Base-by-base conservation (phyloP, 2,888 invertebrate species). In the Sycophila texana region DNA sequence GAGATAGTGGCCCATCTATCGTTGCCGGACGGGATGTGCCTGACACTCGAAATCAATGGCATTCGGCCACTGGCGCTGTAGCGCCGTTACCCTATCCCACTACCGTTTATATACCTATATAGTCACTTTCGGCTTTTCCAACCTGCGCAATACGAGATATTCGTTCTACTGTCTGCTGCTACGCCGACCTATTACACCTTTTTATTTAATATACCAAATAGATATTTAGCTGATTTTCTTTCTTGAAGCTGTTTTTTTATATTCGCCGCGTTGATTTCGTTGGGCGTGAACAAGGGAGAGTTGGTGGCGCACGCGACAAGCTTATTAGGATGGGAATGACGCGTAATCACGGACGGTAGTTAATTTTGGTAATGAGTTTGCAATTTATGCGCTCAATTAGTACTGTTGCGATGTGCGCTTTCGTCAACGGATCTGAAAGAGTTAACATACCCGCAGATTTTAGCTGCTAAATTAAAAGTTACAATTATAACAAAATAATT, bases 1-100 rank as follows among this genome's bases (percentile, higher is more conserved):
- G 81, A 84, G 83, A 83, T 84, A 84, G 82, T 80, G 76, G 81
- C 51, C 78, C 68, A 84, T 83, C 79, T 82, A 84, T 84, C 83
- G 78, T 83, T 68, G 80, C 77, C 49, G 39, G n/a, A 63, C 79
- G 81, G 81, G 81, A 81, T 84, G 81, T 81, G 77, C 63, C 78
- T 82, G 82, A 82, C 80, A 79, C 76, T 72, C 81, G 78, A 82
- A 84, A 84, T 84, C 83, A 83, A 83, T 83, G 82, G 75, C 81
- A 79, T 65, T 74, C 63, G 74, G 53, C 39, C 22, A 63, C 18
- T 39, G 47, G 2, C 49, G 39, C 4, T 53, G 57, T 14, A 14
- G 10, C 39, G 39, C 39, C 39, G 39, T 10, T 39, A 39, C 39
- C 39, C 39, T 39, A 39, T 39, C 10, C 39, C 39, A 39, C 10